A percentile compares a stretch with the other conserved stretches of the same genome.
phyloP scores from a whole-genome alignment of 2,113 vertebrate species.

The Anarrhichthys ocellatus region DNA sequence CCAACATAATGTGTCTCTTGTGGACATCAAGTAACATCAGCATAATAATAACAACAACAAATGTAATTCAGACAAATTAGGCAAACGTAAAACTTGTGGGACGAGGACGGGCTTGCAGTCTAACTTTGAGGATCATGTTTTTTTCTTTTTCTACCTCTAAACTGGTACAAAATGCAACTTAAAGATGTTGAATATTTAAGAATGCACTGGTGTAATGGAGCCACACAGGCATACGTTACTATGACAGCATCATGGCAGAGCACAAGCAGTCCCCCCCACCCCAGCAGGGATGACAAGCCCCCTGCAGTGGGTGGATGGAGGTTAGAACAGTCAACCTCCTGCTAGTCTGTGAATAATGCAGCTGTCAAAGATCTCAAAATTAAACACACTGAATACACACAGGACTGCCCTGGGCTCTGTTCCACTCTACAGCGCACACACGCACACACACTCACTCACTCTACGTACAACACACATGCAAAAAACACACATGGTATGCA shows the following conservation, averaged over 20 bases:
- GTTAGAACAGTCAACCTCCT: slow-evolving; percentile 63
- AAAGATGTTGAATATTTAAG: not conserved
- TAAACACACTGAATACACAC: slow-evolving; percentile 61
- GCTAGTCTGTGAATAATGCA: slow-evolving; percentile 66
- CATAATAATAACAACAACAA: not conserved
- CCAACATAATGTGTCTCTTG: not conserved
- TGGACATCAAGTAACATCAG: not conserved
- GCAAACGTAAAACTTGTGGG: not conserved
- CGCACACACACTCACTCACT: slow-evolving; percentile 5
- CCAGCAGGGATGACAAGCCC: slow-evolving; percentile 47
- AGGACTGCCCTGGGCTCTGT: slow-evolving; percentile 55
- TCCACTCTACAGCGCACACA: not conserved
- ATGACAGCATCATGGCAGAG: slow-evolving; percentile 33
- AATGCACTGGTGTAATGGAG: not conserved
- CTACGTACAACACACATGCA: slow-evolving; percentile 11
- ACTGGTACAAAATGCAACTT: slow-evolving; percentile 6
- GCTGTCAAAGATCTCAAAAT: slow-evolving; percentile 69
- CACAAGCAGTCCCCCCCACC: not conserved
- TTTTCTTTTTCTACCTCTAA: slow-evolving; percentile 16
- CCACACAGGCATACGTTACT: slow-evolving; percentile 25
- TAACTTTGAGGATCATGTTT: not conserved
- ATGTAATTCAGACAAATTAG: slow-evolving; percentile 10
- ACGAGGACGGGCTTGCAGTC: not conserved
- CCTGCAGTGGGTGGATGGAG: slow-evolving; percentile 56
- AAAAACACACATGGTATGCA: slow-evolving; percentile 1